Percentiles rank a stretch among this genome's conserved stretches.
phyloP scores from a whole-genome alignment of 2,797 vertebrate species.

The Pelobates cultripes region DNA sequence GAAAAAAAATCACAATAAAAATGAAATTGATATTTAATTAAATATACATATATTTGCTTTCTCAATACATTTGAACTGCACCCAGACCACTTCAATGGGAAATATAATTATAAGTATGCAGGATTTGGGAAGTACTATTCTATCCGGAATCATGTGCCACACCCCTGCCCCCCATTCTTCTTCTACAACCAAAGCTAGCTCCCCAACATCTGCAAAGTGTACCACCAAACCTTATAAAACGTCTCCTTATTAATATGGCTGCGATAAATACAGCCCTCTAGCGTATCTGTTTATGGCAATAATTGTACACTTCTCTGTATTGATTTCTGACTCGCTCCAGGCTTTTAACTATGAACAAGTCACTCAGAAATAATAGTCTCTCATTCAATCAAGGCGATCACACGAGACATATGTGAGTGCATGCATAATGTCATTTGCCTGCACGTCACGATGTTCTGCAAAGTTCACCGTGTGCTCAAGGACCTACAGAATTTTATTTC shows the following conservation, averaged over 20 bases:
- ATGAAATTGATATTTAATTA: no score
- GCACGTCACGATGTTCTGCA: slow-evolving; percentile 13
- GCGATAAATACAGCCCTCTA: slow-evolving; percentile 20
- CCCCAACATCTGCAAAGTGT: no score
- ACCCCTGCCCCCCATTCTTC: no score
- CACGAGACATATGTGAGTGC: slow-evolving; percentile 31
- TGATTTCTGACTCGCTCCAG: slow-evolving; percentile 29
- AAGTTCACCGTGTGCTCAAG: slow-evolving; percentile 26
- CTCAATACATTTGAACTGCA: no score
- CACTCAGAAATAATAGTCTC: slow-evolving; percentile 32
- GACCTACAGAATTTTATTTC: slow-evolving; percentile 13
- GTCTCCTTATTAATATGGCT: slow-evolving; percentile 2
- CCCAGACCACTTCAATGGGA: no score
- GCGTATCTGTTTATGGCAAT: slow-evolving; percentile 30
- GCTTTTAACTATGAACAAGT: slow-evolving; percentile 21
- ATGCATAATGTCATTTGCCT: slow-evolving; percentile 49
- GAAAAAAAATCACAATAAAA: no score
- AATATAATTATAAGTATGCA: no score
- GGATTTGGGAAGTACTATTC: no score
- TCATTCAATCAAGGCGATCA: slow-evolving; percentile 35
- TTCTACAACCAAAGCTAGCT: no score
- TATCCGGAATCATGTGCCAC: no score
- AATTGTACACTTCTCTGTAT: slow-evolving; percentile 22
- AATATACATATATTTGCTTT: no score
- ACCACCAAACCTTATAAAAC: neutral